phyloP scores from a whole-genome alignment of 2,888 invertebrate genomes.

The Tetrapedia diversipes region DNA sequence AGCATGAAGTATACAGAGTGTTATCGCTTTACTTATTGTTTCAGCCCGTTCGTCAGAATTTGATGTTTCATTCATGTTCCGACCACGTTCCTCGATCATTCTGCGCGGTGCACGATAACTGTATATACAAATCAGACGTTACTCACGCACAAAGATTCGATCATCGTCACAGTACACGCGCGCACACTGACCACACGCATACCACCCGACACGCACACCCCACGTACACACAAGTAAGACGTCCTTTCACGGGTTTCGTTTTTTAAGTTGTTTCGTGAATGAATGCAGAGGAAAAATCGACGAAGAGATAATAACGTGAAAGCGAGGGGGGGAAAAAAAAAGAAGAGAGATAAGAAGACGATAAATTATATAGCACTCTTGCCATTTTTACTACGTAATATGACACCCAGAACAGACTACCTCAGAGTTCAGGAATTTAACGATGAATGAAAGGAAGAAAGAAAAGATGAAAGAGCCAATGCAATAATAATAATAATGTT shows the following conservation, averaged over 20 bases:
- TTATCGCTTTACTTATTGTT: background rate
- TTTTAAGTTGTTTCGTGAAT: slow-evolving; percentile 40
- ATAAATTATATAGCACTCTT: slow-evolving; percentile 78
- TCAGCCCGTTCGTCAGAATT: background rate
- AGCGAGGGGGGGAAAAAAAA: slow-evolving; percentile 33
- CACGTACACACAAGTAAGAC: slow-evolving; percentile 10
- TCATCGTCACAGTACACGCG: background rate
- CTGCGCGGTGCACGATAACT: background rate
- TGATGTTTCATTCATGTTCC: background rate
- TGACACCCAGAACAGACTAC: slow-evolving; percentile 81
- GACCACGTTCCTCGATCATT: background rate
- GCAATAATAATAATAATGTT: slow-evolving; percentile 78
- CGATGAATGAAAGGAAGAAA: slow-evolving; percentile 77
- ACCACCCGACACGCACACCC: background rate
- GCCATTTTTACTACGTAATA: slow-evolving; percentile 80
- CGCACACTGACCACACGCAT: background rate
- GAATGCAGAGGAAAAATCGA: slow-evolving; percentile 26
- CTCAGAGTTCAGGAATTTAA: slow-evolving; percentile 82
- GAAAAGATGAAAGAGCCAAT: slow-evolving; percentile 79
- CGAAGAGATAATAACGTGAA: slow-evolving; percentile 33
- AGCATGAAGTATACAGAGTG: slow-evolving; percentile 6
- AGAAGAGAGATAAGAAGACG: slow-evolving; percentile 47
- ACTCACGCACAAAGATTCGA: background rate
- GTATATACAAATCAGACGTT: slow-evolving; percentile 1
- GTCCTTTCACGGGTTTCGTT: slow-evolving; percentile 51